These are phyloP conservation scores for Cylloceria caligata DNA, from an alignment of 2,888 invertebrate species.

Conservation along the genomic window DNA sequence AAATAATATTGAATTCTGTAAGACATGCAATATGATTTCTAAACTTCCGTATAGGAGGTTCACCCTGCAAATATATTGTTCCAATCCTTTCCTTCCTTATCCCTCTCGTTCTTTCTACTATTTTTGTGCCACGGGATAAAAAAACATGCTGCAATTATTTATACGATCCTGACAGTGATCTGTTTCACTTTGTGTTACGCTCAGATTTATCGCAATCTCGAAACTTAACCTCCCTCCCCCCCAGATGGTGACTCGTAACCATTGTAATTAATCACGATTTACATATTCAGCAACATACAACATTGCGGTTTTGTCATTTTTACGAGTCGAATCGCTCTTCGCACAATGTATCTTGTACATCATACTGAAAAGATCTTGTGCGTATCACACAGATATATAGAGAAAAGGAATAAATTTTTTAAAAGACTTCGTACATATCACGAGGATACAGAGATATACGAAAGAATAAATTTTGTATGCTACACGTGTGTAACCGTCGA, in stretches of 20 bases:
- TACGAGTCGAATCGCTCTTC: slow-evolving; percentile 35
- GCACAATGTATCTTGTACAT: not conserved
- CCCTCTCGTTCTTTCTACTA: not conserved
- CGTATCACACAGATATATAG: too few species aligned
- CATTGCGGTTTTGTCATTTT: slow-evolving; percentile 22
- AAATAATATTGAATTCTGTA: slow-evolving; percentile 31
- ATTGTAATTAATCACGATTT: slow-evolving; percentile 43
- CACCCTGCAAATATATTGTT: slow-evolving; percentile 4
- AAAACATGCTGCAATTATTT: slow-evolving; percentile 44
- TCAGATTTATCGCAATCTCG: slow-evolving; percentile 56
- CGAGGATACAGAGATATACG: too few species aligned
- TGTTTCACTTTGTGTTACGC: slow-evolving; percentile 42
- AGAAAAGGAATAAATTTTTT: too few species aligned
- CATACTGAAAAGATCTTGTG: not conserved
- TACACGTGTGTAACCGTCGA: slow-evolving; percentile 55
- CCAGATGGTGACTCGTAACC: not conserved
- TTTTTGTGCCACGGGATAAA: not conserved
- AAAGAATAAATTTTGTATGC: slow-evolving; percentile 57
- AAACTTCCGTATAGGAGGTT: slow-evolving; percentile 5
- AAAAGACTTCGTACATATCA: too few species aligned
- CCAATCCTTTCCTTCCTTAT: not conserved
- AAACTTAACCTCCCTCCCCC: too few species aligned
- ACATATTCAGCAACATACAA: slow-evolving; percentile 22
- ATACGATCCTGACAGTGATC: slow-evolving; percentile 42
- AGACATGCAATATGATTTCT: slow-evolving; percentile 45